Evolutionary conservation across 2,113 vertebrate genomes (phyloP).

Genomic region (Corythaeola cristata): DNA sequence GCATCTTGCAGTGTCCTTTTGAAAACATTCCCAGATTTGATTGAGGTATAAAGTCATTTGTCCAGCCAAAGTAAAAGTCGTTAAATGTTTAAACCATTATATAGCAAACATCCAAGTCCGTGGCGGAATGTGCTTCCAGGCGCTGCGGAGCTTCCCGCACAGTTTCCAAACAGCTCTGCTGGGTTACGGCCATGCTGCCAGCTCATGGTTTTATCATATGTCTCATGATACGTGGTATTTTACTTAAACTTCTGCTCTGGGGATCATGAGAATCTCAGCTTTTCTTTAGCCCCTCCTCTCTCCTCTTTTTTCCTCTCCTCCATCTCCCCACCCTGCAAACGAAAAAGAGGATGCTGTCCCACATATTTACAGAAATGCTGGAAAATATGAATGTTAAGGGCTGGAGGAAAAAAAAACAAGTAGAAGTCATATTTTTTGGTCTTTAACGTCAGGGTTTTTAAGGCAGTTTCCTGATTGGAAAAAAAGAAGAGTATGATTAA

Average conservation of each 20-base stretch:
- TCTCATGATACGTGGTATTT: slow-evolving; percentile 36
- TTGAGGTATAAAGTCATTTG: not conserved
- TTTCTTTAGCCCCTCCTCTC: not conserved
- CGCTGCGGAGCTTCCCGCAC: not conserved
- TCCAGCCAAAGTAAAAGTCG: not conserved
- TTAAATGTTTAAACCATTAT: not conserved
- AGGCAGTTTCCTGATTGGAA: slow-evolving; percentile 55
- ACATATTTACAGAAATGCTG: not conserved
- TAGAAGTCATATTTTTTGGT: not conserved
- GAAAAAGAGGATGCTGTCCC: not conserved
- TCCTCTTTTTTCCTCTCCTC: not conserved
- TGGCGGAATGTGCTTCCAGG: not conserved
- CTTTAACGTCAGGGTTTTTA: not conserved
- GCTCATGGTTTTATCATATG: slow-evolving; percentile 34
- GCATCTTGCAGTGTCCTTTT: slow-evolving; percentile 23
- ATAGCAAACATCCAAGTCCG: not conserved
- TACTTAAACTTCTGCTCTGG: slow-evolving; percentile 1
- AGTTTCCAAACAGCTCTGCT: not conserved
- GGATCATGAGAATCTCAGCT: slow-evolving; percentile 4
- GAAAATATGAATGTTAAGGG: slow-evolving; percentile 23
- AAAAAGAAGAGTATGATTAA: slow-evolving; percentile 32
- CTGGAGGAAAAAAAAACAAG: not conserved
- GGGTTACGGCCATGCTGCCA: not conserved
- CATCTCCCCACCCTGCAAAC: not conserved
- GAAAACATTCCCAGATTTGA: slow-evolving; percentile 30